A percentile compares a stretch with the other conserved stretches of the same genome.
Evolutionary conservation across 2,113 vertebrate species (phyloP).

Genomic region (Amphilophus citrinellus): DNA sequence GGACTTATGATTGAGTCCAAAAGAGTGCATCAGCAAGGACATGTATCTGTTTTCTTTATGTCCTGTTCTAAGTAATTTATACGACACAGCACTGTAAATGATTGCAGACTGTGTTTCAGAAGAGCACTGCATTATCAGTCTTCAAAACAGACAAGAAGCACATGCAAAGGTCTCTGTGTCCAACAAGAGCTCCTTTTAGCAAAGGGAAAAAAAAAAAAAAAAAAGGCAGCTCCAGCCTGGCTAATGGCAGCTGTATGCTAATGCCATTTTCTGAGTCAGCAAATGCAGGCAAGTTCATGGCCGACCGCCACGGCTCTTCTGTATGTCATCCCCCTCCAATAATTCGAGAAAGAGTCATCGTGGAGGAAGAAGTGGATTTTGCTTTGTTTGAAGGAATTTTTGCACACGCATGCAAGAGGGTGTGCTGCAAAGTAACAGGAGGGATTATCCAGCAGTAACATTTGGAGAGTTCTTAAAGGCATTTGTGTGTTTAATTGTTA

Average conservation of each 20-base stretch:
- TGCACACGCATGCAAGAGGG: constrained; percentile 7
- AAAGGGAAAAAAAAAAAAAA: constrained; percentile 7
- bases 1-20: not conserved
- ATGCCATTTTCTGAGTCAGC: constrained; percentile 79
- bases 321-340: constrained; percentile 38
- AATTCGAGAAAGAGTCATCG: constrained; percentile 29
- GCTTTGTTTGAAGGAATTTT: constrained; percentile 15
- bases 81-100: not conserved
- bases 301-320: constrained; percentile 45
- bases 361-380: constrained; percentile 4
- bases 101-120: constrained; percentile 22
- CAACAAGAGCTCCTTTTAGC: constrained; percentile 31
- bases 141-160: constrained; percentile 19
- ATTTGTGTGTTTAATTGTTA: not conserved
- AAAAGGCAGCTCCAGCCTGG: constrained; percentile 62
- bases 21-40: not conserved
- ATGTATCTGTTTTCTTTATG: not conserved
- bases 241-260: constrained; percentile 81
- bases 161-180: constrained; percentile 30
- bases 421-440: not conserved
- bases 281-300: constrained; percentile 60
- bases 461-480: not conserved
- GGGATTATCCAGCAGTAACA: not conserved
- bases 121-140: constrained; percentile 23
- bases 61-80: constrained; percentile 1